Percentiles rank a stretch among this genome's conserved stretches.
Conservation (phyloP, 2,113 vertebrate species). For the Melanocharis versteri region DNA sequence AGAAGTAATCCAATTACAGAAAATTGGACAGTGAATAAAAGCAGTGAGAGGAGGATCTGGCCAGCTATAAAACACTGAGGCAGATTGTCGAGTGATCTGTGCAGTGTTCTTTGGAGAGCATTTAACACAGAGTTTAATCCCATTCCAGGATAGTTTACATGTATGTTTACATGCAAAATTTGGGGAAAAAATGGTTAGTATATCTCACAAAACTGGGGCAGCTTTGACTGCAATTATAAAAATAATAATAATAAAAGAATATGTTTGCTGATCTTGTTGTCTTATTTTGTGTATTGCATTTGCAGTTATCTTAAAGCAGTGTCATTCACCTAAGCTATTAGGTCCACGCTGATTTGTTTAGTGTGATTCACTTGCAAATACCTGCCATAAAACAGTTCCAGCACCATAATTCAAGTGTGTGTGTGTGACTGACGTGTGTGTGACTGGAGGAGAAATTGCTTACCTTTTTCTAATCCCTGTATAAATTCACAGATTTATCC, state of each 20-base stretch:
- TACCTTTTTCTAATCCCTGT: neutral
- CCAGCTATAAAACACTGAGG: neutral
- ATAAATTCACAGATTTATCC: neutral
- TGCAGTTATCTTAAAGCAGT: neutral
- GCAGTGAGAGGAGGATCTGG: neutral
- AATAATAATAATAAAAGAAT: neutral
- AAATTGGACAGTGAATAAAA: neutral
- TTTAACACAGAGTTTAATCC: neutral
- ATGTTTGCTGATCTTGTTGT: neutral
- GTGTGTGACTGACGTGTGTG: fast-evolving
- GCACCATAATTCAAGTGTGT: neutral
- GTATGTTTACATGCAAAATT: neutral
- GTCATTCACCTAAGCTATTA: neutral
- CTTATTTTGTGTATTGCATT: neutral
- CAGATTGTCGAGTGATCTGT: neutral
- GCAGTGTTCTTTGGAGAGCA: neutral
- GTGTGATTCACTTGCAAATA: neutral
- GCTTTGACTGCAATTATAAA: neutral
- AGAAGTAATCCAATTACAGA: neutral
- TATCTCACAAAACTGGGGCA: neutral
- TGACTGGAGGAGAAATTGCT: neutral
- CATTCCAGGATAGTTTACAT: neutral
- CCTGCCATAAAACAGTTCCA: neutral
- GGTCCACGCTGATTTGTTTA: neutral
- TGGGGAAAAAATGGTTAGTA: fast-evolving